Evolutionary conservation across 2,888 invertebrate species (phyloP), one percentile per base, ranked within the genome.

Genomic region (Sepioteuthis lessoniana): DNA sequence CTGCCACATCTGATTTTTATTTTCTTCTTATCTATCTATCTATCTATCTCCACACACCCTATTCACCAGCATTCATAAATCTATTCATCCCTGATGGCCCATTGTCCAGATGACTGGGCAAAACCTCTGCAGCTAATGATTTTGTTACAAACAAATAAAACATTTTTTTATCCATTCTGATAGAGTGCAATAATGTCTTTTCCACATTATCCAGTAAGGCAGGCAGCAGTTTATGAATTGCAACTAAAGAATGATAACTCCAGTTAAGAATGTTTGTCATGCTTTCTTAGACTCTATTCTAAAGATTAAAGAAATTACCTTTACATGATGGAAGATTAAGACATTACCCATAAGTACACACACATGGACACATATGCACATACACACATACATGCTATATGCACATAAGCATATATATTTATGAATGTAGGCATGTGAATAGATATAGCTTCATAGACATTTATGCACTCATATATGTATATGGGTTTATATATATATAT

Each of bases 281-380:
- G 76, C n/a, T 76, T 76, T n/a, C 31, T 76, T 76, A 76, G 76
- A n/a, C 10, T 31, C n/a, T 13, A 76, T n/a, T n/a, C n/a, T n/a
- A n/a, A 60, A 76, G 76, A 76, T 76, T 76, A 76, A 42, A 76
- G 76, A 76, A 76, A 76, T 76, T 76, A 76, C 76, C n/a, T n/a
- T n/a, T 76, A 76, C n/a, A 10, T 76, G 28, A 55, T 55, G 4
- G 5, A 76, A 76, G 76, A 76, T 76, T n/a, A 76, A 76, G 76
- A 76, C 31, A 76, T 76, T 76, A 76, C n/a, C 76, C 31, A 76
- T 76, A n/a, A n/a, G n/a, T 8, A 76, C 16, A n/a, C 8, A 76
- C 16, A n/a, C n/a, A 76, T 8, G 8, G 3, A 76, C 8, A n/a
- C 16, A 76, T 76, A 31, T n/a, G 8, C 10, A 3, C 5, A n/a